Base-by-base conservation (phyloP, 2,797 vertebrate species). In the Manis crassicaudata region DNA sequence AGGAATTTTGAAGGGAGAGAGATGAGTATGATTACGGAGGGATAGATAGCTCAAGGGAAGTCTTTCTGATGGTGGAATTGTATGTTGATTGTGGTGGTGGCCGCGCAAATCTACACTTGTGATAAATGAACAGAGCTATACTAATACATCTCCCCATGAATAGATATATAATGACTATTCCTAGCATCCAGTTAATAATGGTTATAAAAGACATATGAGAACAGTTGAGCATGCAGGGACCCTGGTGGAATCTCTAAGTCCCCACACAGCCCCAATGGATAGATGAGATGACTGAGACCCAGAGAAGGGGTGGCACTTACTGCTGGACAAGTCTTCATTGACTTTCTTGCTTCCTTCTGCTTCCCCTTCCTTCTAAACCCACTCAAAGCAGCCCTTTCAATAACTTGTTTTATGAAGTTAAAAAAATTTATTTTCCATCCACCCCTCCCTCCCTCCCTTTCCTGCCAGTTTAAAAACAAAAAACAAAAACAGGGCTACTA, bases 291-390 rank as follows among this genome's bases (percentile, higher is more conserved):
- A 76, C 23, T 63, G 81, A 65, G 60, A 72, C 40, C 32, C 32
- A 73, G 56, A 70, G 82, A 63, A 46, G 23, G 32, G 46, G 65
- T 63, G 46, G 35, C 46, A 80, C 37, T 46, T 46, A 10, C 43
- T 46, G 43, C 43, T 46, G 43, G 43, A 46, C 0, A 6, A 82
- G 68, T 90, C 99, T 98, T 98, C 99, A 50, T 75, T 82, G 35
- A 94, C 18, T 14, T 80, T 77, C 62, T 52, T 73, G 27, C 14
- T 37, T 50, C 27, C 70, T 88, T 52, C 27, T 80, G 18, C 21
- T 72, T 68, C 32, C 35, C 63, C 35, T 75, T 92, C n/a, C 35
- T 73, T 83, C 46, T 8, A 46, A 46, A 37, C 27, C 8, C 27
- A 18, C 12, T 29, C 52, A 52, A 62, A 90, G 32, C 13, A 85